Evolutionary conservation across 1,140 invertebrate genomes (phyloP).

Genomic region (Coptotermes formosanus): DNA sequence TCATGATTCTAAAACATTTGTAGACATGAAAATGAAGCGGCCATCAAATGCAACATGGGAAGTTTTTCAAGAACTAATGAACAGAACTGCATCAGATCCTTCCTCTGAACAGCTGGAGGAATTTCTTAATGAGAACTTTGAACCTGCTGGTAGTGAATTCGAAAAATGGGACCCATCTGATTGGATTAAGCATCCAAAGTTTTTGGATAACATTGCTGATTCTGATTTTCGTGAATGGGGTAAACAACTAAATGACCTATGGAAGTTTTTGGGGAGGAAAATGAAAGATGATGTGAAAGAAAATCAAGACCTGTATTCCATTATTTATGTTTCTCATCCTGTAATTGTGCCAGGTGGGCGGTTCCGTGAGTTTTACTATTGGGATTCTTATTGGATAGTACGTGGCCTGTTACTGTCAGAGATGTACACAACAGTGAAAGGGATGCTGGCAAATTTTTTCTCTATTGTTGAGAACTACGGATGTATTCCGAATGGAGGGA

Average conservation of each 20-base stretch:
- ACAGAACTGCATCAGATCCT: constrained; percentile 55
- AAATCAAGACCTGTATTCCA: constrained; percentile 64
- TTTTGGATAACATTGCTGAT: constrained; percentile 64
- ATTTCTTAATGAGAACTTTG: constrained; percentile 64
- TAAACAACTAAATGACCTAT: constrained; percentile 61
- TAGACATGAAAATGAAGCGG: constrained; percentile 76
- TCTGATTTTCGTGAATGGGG: constrained; percentile 58
- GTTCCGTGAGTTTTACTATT: constrained; percentile 86
- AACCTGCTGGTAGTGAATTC: constrained; percentile 48
- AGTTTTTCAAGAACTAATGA: constrained; percentile 64
- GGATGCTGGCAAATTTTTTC: constrained; percentile 77
- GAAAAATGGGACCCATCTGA: constrained; percentile 62
- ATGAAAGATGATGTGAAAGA: constrained; percentile 60
- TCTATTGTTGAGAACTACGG: constrained; percentile 65
- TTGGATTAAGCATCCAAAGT: constrained; percentile 60
- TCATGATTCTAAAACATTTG: constrained; percentile 84
- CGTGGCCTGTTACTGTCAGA: constrained; percentile 74
- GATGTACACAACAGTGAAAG: constrained; percentile 72
- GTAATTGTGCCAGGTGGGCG: constrained; percentile 85
- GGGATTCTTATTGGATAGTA: constrained; percentile 88
- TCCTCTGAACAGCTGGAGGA: constrained; percentile 49
- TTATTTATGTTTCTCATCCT: constrained; percentile 74
- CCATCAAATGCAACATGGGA: constrained; percentile 59
- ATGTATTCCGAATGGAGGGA: constrained; percentile 75
- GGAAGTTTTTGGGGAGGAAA: constrained; percentile 70